Conservation (phyloP, 2,888 invertebrate genomes). For the Melanostoma scalare region DNA sequence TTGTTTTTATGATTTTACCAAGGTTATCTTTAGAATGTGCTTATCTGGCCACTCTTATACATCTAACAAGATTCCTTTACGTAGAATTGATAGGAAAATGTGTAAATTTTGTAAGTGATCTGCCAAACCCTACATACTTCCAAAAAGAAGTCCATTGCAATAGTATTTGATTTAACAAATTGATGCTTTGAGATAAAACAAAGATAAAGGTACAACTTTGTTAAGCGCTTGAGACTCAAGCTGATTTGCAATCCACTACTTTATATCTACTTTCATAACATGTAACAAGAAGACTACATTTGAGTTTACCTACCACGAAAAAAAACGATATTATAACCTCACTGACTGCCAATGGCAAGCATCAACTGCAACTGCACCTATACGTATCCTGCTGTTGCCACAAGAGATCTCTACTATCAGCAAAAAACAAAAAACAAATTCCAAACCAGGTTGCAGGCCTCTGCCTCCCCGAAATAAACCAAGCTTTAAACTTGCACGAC, state of each 20-base stretch:
- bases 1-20: no score
- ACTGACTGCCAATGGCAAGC: conserved; percentile 70
- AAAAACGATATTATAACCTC: conserved; percentile 66
- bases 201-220: no score
- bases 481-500: conserved; percentile 53
- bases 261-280: conserved; percentile 15
- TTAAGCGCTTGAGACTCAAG: no score
- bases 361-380: conserved; percentile 63
- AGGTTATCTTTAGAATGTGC: no score
- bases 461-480: conserved; percentile 24
- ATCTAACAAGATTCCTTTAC: no score
- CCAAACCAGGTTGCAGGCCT: conserved; percentile 46
- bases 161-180: no score
- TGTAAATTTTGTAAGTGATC: no score
- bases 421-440: conserved; percentile 31
- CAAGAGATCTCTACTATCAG: conserved; percentile 43
- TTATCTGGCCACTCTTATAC: no score
- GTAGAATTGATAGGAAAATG: no score
- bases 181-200: no score
- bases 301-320: conserved; percentile 42
- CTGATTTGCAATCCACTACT: neutral
- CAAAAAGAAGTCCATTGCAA: no score
- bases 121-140: no score
- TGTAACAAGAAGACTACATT: conserved; percentile 28
- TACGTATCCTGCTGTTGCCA: conserved; percentile 49